A percentile compares a stretch with the other conserved stretches of the same genome.
Conservation (phyloP, 2,113 vertebrate genomes). For the Gallinago undulata region DNA sequence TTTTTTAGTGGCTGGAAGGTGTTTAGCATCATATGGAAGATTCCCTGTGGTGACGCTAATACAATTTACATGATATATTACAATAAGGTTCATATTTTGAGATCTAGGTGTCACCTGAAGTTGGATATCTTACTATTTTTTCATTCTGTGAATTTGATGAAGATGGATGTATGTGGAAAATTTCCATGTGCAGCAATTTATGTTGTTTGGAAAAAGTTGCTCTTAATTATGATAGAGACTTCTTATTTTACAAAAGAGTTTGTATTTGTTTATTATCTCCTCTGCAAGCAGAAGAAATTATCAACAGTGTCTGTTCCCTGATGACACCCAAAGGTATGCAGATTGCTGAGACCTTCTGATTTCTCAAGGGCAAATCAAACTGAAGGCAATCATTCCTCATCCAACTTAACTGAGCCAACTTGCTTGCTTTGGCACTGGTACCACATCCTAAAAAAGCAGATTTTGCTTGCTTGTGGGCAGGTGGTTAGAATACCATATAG, state of each 20-base stretch:
- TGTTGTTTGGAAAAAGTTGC: background rate
- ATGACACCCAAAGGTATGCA: conserved; percentile 6
- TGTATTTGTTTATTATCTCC: background rate
- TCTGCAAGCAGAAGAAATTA: background rate
- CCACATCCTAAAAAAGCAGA: conserved; percentile 59
- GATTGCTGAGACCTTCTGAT: conserved; percentile 30
- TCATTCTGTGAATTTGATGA: background rate
- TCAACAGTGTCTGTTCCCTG: background rate
- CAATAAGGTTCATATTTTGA: background rate
- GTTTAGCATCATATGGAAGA: background rate
- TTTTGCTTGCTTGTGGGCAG: conserved; percentile 62
- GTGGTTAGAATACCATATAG: conserved; percentile 69
- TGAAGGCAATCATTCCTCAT: conserved; percentile 62
- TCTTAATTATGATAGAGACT: background rate
- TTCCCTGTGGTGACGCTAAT: background rate
- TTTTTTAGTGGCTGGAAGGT: background rate
- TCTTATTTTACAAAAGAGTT: background rate
- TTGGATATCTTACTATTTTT: background rate
- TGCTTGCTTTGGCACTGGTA: conserved; percentile 64
- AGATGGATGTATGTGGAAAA: background rate
- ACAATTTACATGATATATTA: background rate
- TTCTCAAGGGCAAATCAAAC: conserved; percentile 71
- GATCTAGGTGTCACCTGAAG: background rate
- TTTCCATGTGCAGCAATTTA: background rate
- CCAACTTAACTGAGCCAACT: conserved; percentile 46